Evolutionary conservation across 2,888 invertebrate species (phyloP), one percentile per base, ranked within the genome.

Genomic region (Sinotaia quadrata): DNA sequence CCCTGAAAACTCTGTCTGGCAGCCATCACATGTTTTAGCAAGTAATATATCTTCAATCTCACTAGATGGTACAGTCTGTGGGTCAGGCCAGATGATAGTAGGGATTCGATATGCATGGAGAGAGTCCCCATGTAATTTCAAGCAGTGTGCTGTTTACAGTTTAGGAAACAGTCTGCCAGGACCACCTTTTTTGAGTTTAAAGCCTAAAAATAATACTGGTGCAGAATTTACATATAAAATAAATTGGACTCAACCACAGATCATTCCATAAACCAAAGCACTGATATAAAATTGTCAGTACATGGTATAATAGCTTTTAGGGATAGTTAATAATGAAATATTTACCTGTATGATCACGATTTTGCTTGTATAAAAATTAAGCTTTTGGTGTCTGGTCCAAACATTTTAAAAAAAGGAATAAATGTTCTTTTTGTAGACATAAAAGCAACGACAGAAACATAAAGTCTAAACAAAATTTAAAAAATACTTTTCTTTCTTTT

Each of bases 91-190:
- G 67, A 72, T 67, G 52, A 63, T 76, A 12, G 67, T 74, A 31
- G 81, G 79, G 0, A 24, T 81, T 1, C 74, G 82, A 18, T 81
- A 81, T 57, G 71, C 73, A 1, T 81, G 81, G 82, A 56, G 77
- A 29, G 79, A 79, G 59, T 78, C 81, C n/a, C 81, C 82, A 15
- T 81, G 81, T 67, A 52, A 58, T 3, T 77, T 79, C 58, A 81
- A 80, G 67, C 72, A 68, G 33, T 81, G 81, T 68, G 76, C 81
- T 7, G 74, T 81, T 3, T 81, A 82, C 58, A 74, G 73, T 21
- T 62, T 52, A 18, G 71, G 73, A 15, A 76, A 79, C 36, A 58
- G 65, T 15, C 73, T 81, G 10, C 82, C 82, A 1, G 79, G 73
- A 15, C 73, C 78, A 7, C 82, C 82, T 12, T 79, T 75, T 49